Evolutionary conservation across 2,888 invertebrate species (phyloP), one percentile per base, ranked within the genome.

Genomic region (Alitta virens): DNA sequence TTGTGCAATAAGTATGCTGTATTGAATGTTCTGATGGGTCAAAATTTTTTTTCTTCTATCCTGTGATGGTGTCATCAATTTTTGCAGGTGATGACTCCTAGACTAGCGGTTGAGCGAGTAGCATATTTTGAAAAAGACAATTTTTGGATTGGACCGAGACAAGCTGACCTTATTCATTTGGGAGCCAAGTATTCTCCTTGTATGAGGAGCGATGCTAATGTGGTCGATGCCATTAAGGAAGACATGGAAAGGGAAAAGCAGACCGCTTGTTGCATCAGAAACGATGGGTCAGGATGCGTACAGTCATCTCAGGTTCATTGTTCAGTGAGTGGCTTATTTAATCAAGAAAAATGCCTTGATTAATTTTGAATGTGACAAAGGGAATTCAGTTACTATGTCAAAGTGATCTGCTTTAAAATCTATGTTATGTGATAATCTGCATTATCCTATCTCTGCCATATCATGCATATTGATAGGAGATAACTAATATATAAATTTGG

Each of bases 171-270:
- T 59, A 96, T 99, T 71, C 97, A 96, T 82, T 86, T 98, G 76
- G 99, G 99, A 40, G 98, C 98, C 7, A 98, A 98, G 83, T 99
- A 95, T 82, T 93, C 95, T 0, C 97, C 97, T 0, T 99, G 99
- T 82, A 99, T 99, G 99, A 84, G 98, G 68, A 86, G 89, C 60
- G 98, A 99, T 81, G 87, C 89, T 49, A 91, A 91, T 81, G 91
- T 98, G 75, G 88, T 91, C 66, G 87, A 91, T 68, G 91, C 92
- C 65, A 91, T 98, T 73, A 89, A 91, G 56, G 90, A 91, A 64
- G 92, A 93, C 68, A 87, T 92, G 63, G 87, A 90, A 69, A 88
- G 91, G 76, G 97, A 98, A 82, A 85, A 92, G 25, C 90, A 92
- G 75, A 98, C 98, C 0, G 98, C 97, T 1, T 99, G 99, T 80